Conservation (phyloP, 2,797 vertebrate genomes). For the Poeciliopsis gracilis region DNA sequence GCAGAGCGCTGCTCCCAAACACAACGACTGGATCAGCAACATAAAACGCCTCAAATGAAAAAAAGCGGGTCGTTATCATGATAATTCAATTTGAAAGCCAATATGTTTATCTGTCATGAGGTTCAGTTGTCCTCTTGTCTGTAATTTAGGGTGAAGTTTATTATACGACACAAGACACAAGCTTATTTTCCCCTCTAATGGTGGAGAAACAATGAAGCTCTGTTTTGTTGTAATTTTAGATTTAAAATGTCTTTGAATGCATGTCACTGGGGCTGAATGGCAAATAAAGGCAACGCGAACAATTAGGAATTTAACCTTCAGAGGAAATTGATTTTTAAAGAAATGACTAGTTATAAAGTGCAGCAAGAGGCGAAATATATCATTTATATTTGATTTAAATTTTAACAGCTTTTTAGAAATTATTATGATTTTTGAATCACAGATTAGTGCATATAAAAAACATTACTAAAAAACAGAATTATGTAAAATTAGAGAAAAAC, state of each 20-base stretch:
- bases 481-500: no score
- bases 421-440: no score
- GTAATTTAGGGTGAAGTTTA: conserved; percentile 9
- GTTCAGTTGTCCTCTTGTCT: conserved; percentile 12
- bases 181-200: not conserved
- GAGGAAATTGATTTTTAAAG: not conserved
- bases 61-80: conserved; percentile 15
- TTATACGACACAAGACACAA: conserved; percentile 7
- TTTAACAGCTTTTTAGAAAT: not conserved
- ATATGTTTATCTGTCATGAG: conserved; percentile 22
- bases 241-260: not conserved
- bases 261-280: not conserved
- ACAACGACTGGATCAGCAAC: conserved; percentile 23
- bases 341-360: not conserved
- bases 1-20: conserved; percentile 31
- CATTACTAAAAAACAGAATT: no score
- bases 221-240: conserved; percentile 9
- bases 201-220: conserved; percentile 11
- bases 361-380: not conserved
- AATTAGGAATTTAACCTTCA: not conserved
- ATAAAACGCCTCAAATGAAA: conserved; percentile 17
- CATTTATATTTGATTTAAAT: not conserved
- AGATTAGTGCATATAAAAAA: no score
- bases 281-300: not conserved
- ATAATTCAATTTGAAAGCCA: conserved; percentile 35